phyloP scores from a whole-genome alignment of 2,888 invertebrate genomes.

The Malthinus flaveolus region DNA sequence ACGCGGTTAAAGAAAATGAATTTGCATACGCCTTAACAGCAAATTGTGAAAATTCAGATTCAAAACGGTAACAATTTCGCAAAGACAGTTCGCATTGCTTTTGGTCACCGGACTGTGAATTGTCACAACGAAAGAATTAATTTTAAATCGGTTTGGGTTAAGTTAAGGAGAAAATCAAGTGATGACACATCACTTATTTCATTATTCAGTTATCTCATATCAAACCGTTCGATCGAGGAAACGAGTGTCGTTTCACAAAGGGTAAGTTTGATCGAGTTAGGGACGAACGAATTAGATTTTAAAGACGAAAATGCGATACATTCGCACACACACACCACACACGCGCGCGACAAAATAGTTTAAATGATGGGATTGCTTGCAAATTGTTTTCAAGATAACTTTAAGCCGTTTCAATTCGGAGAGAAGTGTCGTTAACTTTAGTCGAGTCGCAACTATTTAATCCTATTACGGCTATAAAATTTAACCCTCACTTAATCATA shows the following conservation, averaged over 20 bases:
- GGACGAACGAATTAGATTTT: conserved; percentile 44
- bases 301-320: conserved; percentile 45
- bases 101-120: no score
- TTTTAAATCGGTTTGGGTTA: no score
- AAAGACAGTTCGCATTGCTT: no score
- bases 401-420: conserved; percentile 44
- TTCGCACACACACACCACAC: conserved; percentile 13
- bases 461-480: not conserved
- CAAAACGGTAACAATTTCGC: no score
- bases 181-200: no score
- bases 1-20: no score
- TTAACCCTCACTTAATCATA: no score
- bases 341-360: conserved; percentile 43
- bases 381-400: conserved; percentile 51
- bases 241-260: conserved; percentile 34
- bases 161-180: no score
- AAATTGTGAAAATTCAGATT: no score
- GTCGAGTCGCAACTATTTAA: conserved; percentile 7
- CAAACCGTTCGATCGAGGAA: conserved; percentile 14
- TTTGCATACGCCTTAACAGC: no score
- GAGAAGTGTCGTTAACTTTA: conserved; percentile 41
- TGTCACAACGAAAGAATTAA: no score
- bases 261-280: conserved; percentile 28
- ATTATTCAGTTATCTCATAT: not conserved
- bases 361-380: conserved; percentile 50